Evolutionary conservation across 2,113 vertebrate genomes (phyloP), one percentile per base, ranked within the genome.

Genomic region (Collichthys lucidus): DNA sequence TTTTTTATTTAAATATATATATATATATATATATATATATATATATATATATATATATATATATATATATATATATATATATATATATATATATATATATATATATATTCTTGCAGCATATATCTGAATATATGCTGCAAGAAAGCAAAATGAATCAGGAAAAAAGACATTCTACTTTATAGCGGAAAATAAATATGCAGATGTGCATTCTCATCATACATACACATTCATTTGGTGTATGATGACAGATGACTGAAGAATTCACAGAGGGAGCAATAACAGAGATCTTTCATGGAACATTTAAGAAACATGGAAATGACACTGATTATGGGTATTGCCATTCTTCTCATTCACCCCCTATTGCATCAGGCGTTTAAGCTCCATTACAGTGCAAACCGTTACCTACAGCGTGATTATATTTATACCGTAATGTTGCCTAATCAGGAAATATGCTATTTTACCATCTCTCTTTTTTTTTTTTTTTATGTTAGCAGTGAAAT

Each of bases 401-500:
- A 29, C 44, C 17, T 17, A 17, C 26, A 42, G 46, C 15, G 26
- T 19, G 10, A 60, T 6, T 6, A 26, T 4, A 49, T 61, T 14
- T 47, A 6, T 46, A 56, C 2, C 5, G n/a, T n/a, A 5, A 4
- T 52, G 62, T 49, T 19, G 19, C 11, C 53, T 14, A 17, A 44
- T 50, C 11, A 65, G 66, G 46, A 3, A 69, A 9, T 72, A 22
- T 72, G 40, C 12, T 22, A 29, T 63, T 74, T 78, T 55, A 11
- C 22, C 35, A 35, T 35, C 35, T 31, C 8, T 4, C 6, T 24
- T 67, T 15, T 15, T 9, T 24, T 67, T 15, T 15, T 6, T 0
- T 42, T 50, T 53, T 68, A 71, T 80, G 66, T 80, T 4, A 60
- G 26, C 16, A n/a, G 11, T 29, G 31, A 42, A 77, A 17, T 26